Conservation (phyloP, 2,113 vertebrate genomes). For the Scytalopus superciliaris region DNA sequence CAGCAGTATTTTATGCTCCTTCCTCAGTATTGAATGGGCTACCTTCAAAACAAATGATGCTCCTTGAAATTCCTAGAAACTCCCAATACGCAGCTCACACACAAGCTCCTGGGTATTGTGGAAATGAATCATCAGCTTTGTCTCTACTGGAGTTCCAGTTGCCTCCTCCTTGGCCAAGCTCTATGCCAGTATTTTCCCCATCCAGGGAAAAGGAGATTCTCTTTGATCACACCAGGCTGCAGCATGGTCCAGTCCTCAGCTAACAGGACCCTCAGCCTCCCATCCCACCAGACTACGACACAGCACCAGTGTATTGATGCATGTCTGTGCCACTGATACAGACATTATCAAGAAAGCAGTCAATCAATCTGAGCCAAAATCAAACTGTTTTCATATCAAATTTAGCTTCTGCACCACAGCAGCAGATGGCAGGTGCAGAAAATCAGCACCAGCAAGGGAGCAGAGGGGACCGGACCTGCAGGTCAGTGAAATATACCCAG, state of each 20-base stretch:
- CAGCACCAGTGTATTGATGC: neutral
- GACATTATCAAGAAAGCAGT: neutral
- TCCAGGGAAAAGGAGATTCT: neutral
- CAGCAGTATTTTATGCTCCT: neutral
- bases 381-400: neutral
- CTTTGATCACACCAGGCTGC: neutral
- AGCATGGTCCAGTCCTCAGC: neutral
- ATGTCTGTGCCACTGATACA: neutral
- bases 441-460: neutral
- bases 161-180: neutral
- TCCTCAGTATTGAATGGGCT: neutral
- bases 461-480: neutral
- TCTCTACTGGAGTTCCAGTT: neutral
- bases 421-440: neutral
- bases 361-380: neutral
- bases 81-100: neutral
- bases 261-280: neutral
- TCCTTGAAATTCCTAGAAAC: constrained; percentile 27
- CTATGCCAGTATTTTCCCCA: neutral
- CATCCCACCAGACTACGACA: neutral
- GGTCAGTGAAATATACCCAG: neutral
- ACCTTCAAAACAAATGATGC: neutral
- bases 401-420: neutral
- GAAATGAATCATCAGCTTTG: neutral
- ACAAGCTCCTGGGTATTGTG: neutral